phyloP scores from a whole-genome alignment of 2,113 vertebrate genomes.

The Chrysemys picta region DNA sequence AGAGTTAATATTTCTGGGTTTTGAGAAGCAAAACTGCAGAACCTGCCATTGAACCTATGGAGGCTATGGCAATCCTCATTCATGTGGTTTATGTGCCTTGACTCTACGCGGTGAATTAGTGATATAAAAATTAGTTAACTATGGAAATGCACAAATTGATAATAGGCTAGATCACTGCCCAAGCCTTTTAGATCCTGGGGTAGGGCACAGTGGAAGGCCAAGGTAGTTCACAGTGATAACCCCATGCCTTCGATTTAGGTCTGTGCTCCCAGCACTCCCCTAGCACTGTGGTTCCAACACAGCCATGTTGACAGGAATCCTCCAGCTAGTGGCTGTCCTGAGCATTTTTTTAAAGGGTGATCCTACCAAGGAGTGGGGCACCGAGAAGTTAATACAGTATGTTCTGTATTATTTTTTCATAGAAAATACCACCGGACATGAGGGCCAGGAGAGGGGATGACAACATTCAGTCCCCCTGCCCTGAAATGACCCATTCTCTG shows the following conservation, averaged over 20 bases:
- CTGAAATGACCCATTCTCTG: not conserved
- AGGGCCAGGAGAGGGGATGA: not conserved
- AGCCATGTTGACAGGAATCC: not conserved
- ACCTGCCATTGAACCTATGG: not conserved
- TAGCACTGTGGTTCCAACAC: not conserved
- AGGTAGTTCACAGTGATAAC: not conserved
- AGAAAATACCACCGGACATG: not conserved
- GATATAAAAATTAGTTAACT: not conserved
- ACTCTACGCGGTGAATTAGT: not conserved
- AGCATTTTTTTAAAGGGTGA: not conserved
- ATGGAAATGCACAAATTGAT: not conserved
- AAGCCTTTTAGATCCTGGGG: not conserved
- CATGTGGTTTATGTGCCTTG: not conserved
- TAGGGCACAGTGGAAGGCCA: not conserved
- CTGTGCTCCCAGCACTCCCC: not conserved
- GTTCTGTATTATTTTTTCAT: not conserved
- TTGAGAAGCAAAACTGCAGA: not conserved
- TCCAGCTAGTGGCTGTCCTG: not conserved
- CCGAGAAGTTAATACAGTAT: not conserved
- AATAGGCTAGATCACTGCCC: not conserved
- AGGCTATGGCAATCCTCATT: not conserved
- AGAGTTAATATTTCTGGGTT: not conserved
- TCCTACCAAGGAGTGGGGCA: not conserved
- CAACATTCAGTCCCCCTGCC: not conserved
- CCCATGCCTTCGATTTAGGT: not conserved